Evolutionary conservation across 2,888 invertebrate genomes (phyloP), one percentile per base, ranked within the genome.

Genomic region (Ctenicera cuprea): DNA sequence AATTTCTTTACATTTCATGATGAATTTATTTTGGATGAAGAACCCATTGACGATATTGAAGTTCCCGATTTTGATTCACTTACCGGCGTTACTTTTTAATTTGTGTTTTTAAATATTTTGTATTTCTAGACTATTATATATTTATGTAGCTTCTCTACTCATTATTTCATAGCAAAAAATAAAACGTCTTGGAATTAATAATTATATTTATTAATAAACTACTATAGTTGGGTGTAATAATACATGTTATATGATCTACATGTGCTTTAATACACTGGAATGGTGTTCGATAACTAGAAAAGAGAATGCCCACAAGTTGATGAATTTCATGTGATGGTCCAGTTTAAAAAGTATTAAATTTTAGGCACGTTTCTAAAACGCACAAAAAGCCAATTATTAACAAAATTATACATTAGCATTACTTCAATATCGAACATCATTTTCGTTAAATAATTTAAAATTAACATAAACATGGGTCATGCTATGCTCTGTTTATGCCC

Each of bases 31-130:
- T 4, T 62, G 22, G 62, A 62, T 1, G 12, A 20, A n/a, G 9
- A 16, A 0, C 14, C 9, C 0, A 11, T 62, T 5, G 62, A 41
- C 3, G 62, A 38, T 22, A 14, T 48, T 12, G 45, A 45, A 8
- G 12, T 62, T 43, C 62, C 43, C 3, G 18, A 48, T 50, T 62
- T 69, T 62, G 62, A 69, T 33, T 54, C 18, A 14, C 30, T 68
- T 59, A n/a, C 14, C 12, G 18, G 1, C 1, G 4, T 3, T 43
- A 43, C 1, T 43, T 43, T 43, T 5, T 16, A 14, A 16, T 43
- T 14, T 16, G 14, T 16, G 3, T 41, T n/a, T 41, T n/a, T n/a
- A 43, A 14, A 3, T 43, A 43, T 14, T 43, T 14, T 14, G 1
- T 14, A 43, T 43, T 14, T 43, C 14, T 43, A 33, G 33, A 33